Base-by-base conservation (phyloP, 2,888 invertebrate species). In the Loripinus fragilis region DNA sequence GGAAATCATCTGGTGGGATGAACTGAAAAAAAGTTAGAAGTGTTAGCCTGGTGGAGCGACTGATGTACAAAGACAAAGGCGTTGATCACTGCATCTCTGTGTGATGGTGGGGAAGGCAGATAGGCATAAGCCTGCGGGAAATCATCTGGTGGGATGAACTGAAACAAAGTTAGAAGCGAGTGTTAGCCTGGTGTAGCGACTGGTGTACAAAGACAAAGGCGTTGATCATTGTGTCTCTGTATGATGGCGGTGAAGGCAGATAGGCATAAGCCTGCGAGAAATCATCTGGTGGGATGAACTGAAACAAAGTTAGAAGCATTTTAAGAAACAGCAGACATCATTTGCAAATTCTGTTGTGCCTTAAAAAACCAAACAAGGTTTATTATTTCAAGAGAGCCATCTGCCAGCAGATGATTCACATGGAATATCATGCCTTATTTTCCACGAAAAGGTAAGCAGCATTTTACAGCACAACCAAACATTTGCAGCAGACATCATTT, bases 161-260 rank as follows among this genome's bases (percentile, higher is more conserved):
- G 89, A 25, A 89, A 85, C 50, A 42, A 15, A 41, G n/a, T n/a
- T n/a, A n/a, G n/a, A n/a, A n/a, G n/a, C 98, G 95, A 0, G 96
- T 95, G 94, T 99, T 99, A 70, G 99, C 98, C 91, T 97, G 97
- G 93, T 99, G 98, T 82, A 99, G 95, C 0, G 99, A 98, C 94
- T 98, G 98, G 94, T 99, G 99, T 38, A 99, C 99, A 93, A 98
- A 99, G 23, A 99, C 99, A 93, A 98, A 98, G 0, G 98, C 98
- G 94, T 99, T 99, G 91, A 99, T 97, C n/a, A 99, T 98, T 25
- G 98, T 98, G 91, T 98, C 98, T 73, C 99, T 95, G 94, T 99
- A 98, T 12, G 95, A 95, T 5, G 98, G 97, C 38, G 96, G 95
- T 55, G 83, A 74, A 1, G 91, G 89, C 79, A 93, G 89, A 41